Evolutionary conservation across 30 jellyfish, hydroid and myxozoan genomes (phyloP), one percentile per base, ranked within the genome.

Genomic region (Hydractinia echinata): DNA sequence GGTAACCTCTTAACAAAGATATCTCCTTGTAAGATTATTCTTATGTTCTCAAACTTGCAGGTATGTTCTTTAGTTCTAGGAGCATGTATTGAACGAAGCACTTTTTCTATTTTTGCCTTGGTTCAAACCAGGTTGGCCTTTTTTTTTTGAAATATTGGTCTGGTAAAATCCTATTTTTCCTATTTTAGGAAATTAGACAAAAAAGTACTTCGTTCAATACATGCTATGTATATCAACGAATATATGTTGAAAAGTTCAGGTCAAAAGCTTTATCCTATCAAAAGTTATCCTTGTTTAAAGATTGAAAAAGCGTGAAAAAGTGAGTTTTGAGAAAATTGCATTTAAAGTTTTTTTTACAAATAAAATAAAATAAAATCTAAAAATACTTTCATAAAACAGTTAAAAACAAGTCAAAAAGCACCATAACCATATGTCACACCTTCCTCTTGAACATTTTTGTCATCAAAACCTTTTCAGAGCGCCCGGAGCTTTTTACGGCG

Each of bases 211-310:
- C 3, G 74, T 51, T 73, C 83, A 73, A 73, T 16, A 73, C 73
- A 73, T 16, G 14, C 30, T 18, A 18, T 13, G 51, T 1, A 51
- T 13, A 73, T 14, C 83, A 73, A 73, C n/a, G 83, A 13, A 73
- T 11, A 13, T 11, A 19, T 50, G 52, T 73, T 21, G 1, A 73
- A 73, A 73, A 39, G 1, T 73, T 73, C 83, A 73, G 74, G 19
- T 4, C 74, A 73, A 73, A 20, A 73, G 72, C 83, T 11, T 73
- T 73, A 73, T 73, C 83, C 83, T 16, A 73, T 73, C 83, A 73
- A 73, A 73, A 73, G 83, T 73, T 73, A 73, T 73, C 83, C 83
- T 73, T 73, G 74, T 73, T 51, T 1, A 73, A 50, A 73, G 74
- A 73, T 50, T 51, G 52, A 73, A 73, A 73, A 73, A 73, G 69